These are phyloP conservation scores for Petroica traversi DNA, from an alignment of 2,113 vertebrate genomes.

Conservation along the genomic window DNA sequence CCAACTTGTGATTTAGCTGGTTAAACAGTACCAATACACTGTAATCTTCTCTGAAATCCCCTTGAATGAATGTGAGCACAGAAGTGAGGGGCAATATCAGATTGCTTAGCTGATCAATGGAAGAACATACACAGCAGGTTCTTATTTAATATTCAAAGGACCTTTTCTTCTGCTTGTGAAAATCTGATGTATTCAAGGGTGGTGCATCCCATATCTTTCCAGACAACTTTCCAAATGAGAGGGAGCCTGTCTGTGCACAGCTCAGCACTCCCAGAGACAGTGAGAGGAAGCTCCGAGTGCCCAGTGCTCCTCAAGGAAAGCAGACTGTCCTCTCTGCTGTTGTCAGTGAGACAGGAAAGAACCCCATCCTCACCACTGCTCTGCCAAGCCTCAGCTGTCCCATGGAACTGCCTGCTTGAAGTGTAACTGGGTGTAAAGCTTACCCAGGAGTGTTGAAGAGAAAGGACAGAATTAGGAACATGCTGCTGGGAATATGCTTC, in stretches of 20 bases:
- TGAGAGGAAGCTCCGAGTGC: neutral
- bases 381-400: neutral
- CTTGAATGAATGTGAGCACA: neutral
- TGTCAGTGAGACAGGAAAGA: neutral
- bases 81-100: neutral
- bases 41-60: neutral
- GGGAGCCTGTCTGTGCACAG: neutral
- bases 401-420: neutral
- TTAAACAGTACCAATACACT: neutral
- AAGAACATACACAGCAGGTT: neutral
- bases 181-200: neutral
- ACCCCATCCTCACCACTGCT: neutral
- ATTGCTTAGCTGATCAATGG: neutral
- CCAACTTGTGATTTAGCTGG: neutral
- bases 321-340: neutral
- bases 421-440: neutral
- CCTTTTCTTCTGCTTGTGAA: neutral
- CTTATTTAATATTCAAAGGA: neutral
- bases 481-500: neutral
- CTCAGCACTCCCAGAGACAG: neutral
- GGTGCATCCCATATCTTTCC: neutral
- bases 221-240: neutral
- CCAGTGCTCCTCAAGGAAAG: neutral
- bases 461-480: neutral
- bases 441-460: neutral